phyloP scores from a whole-genome alignment of 1,140 invertebrate genomes.

The Limonius californicus region DNA sequence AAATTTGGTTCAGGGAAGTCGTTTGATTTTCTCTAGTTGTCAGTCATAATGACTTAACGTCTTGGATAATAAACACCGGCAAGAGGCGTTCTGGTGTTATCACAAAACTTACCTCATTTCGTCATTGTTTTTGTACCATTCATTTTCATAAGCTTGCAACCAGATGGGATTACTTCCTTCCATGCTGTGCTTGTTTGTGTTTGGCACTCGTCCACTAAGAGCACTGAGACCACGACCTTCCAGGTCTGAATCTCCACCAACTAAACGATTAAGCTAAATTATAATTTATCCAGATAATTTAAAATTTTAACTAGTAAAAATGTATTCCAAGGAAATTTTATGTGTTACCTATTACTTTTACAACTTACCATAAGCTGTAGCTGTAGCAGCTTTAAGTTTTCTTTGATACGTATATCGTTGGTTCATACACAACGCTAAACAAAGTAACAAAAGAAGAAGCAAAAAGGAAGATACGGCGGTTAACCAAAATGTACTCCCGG shows the following conservation, averaged over 20 bases:
- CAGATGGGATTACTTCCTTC: slow-evolving; percentile 94
- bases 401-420: slow-evolving; percentile 79
- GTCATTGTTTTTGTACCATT: slow-evolving; percentile 89
- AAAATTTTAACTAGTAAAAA: no score
- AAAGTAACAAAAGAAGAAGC: slow-evolving; percentile 69
- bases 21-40: no score
- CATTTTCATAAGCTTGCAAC: slow-evolving; percentile 91
- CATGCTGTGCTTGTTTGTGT: slow-evolving; percentile 90
- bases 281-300: no score
- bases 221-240: slow-evolving; percentile 64
- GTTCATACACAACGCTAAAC: slow-evolving; percentile 74
- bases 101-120: slow-evolving; percentile 67
- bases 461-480: slow-evolving; percentile 76
- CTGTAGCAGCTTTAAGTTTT: slow-evolving; percentile 89
- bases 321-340: no score
- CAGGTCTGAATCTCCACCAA: slow-evolving; percentile 67
- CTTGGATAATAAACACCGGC: no score
- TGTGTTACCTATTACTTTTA: no score
- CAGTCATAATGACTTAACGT: no score
- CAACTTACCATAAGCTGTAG: slow-evolving; percentile 80
- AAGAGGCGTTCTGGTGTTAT: no score
- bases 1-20: no score
- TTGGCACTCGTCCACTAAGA: slow-evolving; percentile 74
- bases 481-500: slow-evolving; percentile 67
- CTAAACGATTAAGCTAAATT: slow-evolving; percentile 36